Evolutionary conservation across 2,888 invertebrate species (phyloP), one percentile per base, ranked within the genome.

Genomic region (Congeria kusceri): DNA sequence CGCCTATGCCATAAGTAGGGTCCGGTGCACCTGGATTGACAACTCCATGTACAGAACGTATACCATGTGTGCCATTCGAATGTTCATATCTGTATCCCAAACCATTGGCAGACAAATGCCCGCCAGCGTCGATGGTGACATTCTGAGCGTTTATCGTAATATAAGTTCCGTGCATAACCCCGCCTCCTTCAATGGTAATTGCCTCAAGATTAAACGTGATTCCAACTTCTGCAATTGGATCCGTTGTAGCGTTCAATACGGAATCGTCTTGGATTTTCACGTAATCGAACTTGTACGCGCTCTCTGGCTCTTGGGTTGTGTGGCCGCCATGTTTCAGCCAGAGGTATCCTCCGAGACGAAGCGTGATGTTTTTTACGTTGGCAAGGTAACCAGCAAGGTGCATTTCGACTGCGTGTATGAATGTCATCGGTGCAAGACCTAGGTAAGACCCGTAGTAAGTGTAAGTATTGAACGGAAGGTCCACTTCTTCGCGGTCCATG

Each of bases 301-400:
- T 89, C 18, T 77, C 68, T 18, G 74, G 57, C 57, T 86, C 77
- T 9, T 59, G 71, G 2, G 61, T 46, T 0, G 89, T 90, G 3
- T 80, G 70, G 15, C 90, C 90, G 15, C 90, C 90, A 76, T 89
- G 85, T 70, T 88, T 86, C 18, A 89, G 77, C 90, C 90, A 90
- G 7, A 90, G 65, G 64, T 86, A 88, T 13, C 89, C 90, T 44
- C 86, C 86, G 46, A 88, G 89, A 46, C 88, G 88, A 5, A 90
- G 72, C 0, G 89, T 90, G 1, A 90, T 65, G 71, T 90, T 89
- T 39, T 74, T 65, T 0, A 90, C 80, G 75, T 89, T 86, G 23
- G 88, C 86, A 64, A 90, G 74, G 28, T 80, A 77, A 9, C 90
- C 90, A 32, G 78, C 80, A 13, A 89, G 76, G 77, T 89, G 89